Percentiles rank a stretch among this genome's conserved stretches.
Evolutionary conservation across 2,888 invertebrate genomes (phyloP).

Genomic region (Cecidostiba fungosa): DNA sequence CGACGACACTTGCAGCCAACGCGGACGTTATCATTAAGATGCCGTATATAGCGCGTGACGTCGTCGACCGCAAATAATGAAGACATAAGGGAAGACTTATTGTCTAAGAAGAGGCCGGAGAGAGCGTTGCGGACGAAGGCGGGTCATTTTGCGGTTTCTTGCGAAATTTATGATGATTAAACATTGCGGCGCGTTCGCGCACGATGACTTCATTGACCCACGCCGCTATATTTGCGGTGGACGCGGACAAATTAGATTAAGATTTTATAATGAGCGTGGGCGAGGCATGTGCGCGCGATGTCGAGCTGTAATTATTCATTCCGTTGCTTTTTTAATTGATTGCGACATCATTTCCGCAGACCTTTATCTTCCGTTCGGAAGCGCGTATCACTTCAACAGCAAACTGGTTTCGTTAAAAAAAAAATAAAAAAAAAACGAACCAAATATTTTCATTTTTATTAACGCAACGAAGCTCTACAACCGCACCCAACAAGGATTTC

Average conservation of each 20-base stretch:
- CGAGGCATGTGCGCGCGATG: neutral
- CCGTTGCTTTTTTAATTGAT: conserved; percentile 49
- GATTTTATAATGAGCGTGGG: conserved; percentile 71
- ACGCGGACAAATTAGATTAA: conserved; percentile 76
- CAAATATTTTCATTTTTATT: neutral
- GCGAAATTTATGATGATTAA: conserved; percentile 80
- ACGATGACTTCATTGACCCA: conserved; percentile 75
- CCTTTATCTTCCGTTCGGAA: too few species aligned
- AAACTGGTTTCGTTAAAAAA: neutral
- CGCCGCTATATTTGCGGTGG: conserved; percentile 68
- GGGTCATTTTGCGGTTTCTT: conserved; percentile 76
- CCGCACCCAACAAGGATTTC: conserved; percentile 34
- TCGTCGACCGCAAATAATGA: conserved; percentile 63
- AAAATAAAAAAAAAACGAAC: neutral
- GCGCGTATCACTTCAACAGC: neutral
- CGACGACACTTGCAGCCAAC: neutral
- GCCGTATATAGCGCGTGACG: conserved; percentile 52
- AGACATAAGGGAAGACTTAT: conserved; percentile 63
- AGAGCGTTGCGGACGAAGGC: conserved; percentile 43
- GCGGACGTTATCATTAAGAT: conserved; percentile 56
- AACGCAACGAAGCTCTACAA: neutral
- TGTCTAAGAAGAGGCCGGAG: conserved; percentile 46
- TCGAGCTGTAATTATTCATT: conserved; percentile 13
- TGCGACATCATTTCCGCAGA: conserved; percentile 17
- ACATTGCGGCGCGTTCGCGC: conserved; percentile 71